Evolutionary conservation across 92 coral and sea anemone genomes (phyloP), one percentile per base, ranked within the genome.

Genomic region (Nematostella vectensis): DNA sequence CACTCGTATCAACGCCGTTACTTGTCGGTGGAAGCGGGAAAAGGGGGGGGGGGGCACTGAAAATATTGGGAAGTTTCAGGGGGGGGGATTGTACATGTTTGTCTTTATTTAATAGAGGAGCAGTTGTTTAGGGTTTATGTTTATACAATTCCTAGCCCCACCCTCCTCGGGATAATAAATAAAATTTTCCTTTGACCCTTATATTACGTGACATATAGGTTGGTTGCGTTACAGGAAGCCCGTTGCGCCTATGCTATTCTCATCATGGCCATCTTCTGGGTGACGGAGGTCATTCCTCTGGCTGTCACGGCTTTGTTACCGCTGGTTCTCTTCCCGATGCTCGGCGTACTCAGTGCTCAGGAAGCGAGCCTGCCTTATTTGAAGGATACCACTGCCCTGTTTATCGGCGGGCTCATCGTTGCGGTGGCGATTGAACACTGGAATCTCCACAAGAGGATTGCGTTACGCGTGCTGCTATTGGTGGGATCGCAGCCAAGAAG

Each of bases 361-460:
- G 57, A 81, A 19, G 88, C 85, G 45, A 79, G 88, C 19, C 76
- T 83, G 0, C 98, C 93, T 0, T 91, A 91, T 62, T 91, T 91
- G 61, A 82, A 77, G 33, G 98, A 91, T 52, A 82, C 98, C 27
- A 91, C 81, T 52, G 94, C 81, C 16, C 76, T 91, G 38, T 87
- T 91, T 39, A 54, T 91, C 50, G 98, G 98, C 18, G 98, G 98
- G 2, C 61, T 91, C 31, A 76, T 91, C 1, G 95, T 91, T 27
- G 98, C 98, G 3, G 88, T 79, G 42, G 98, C 98, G 19, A 88
- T 91, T 37, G 98, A 91, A 43, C 79, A 91, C 61, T 91, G 98
- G 98, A 82, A 71, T 61, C 85, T 91, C 19, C 98, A 91, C 71
- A 91, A 91, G 61, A 75, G 98, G 31, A 91, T 91, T 21, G 98